Conservation (phyloP, 2,888 invertebrate species). For the Coremacera marginata region DNA sequence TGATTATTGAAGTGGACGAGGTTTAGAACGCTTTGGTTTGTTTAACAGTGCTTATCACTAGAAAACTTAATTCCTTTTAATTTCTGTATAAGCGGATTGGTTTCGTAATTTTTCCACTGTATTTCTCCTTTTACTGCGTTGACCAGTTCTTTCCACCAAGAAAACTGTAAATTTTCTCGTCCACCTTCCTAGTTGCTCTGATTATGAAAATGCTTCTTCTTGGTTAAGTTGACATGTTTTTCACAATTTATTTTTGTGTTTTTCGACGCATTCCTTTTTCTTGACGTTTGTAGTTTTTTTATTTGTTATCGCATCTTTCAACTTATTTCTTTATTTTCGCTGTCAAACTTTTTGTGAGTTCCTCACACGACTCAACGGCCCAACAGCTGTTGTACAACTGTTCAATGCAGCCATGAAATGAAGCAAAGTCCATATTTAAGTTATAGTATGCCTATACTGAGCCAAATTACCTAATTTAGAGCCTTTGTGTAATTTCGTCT, state of each 20-base stretch:
- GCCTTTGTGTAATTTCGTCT: no score
- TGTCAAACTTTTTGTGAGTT: no score
- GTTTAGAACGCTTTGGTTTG: not conserved
- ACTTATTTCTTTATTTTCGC: no score
- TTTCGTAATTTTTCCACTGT: slow-evolving; percentile 27
- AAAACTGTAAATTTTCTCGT: not conserved
- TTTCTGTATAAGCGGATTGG: not conserved
- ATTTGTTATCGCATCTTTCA: not conserved
- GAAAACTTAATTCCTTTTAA: not conserved
- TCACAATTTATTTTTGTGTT: not conserved
- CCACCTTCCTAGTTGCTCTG: not conserved
- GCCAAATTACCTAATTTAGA: no score
- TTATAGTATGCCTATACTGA: no score
- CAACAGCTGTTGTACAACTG: no score
- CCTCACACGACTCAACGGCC: no score
- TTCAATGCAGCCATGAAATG: no score
- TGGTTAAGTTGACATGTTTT: slow-evolving; percentile 30
- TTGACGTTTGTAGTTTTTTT: slow-evolving; percentile 22
- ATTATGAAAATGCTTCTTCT: slow-evolving; percentile 9
- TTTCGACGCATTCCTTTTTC: not conserved
- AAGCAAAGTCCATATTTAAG: no score
- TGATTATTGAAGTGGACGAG: not conserved
- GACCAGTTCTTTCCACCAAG: not conserved
- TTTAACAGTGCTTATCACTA: not conserved
- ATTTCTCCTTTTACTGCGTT: not conserved